Conservation (phyloP, 2,888 invertebrate genomes). For the Elgonia sp. region DNA sequence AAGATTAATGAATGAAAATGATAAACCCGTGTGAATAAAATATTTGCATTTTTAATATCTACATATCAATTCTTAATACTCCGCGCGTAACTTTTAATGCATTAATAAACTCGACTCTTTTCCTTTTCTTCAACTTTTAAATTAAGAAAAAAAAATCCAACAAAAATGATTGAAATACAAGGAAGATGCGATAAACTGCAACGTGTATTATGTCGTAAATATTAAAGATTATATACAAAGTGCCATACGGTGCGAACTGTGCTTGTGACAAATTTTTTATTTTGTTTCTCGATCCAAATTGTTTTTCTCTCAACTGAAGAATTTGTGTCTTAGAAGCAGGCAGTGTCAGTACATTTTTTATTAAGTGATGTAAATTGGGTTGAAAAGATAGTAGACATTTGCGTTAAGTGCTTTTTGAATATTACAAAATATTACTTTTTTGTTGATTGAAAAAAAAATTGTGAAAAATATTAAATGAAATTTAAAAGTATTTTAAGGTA, state of each 20-base stretch:
- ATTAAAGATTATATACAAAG: slow-evolving; percentile 74
- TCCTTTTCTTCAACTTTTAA: slow-evolving; percentile 34
- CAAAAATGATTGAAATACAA: slow-evolving; percentile 48
- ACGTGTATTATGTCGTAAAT: slow-evolving; percentile 65
- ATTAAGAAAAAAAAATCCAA: slow-evolving; percentile 13
- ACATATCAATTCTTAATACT: slow-evolving; percentile 55
- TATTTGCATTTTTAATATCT: slow-evolving; percentile 45
- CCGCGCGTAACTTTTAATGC: slow-evolving; percentile 33
- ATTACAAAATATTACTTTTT: no score
- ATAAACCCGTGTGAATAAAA: neutral
- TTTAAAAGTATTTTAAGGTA: no score
- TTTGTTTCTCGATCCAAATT: slow-evolving; percentile 49
- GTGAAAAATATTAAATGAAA: no score
- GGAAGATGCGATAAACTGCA: slow-evolving; percentile 76
- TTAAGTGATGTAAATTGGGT: slow-evolving; percentile 9
- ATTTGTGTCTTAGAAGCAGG: slow-evolving; percentile 45
- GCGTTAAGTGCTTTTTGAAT: no score
- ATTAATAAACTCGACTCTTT: slow-evolving; percentile 34
- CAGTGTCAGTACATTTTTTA: slow-evolving; percentile 35
- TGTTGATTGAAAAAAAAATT: no score
- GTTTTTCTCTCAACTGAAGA: slow-evolving; percentile 31
- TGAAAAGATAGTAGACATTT: no score
- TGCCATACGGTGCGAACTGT: slow-evolving; percentile 84
- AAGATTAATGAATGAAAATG: slow-evolving; percentile 22
- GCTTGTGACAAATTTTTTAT: slow-evolving; percentile 83